Evolutionary conservation across 2,113 vertebrate genomes (phyloP), one percentile per base, ranked within the genome.

Genomic region (Oostethus manadensis): DNA sequence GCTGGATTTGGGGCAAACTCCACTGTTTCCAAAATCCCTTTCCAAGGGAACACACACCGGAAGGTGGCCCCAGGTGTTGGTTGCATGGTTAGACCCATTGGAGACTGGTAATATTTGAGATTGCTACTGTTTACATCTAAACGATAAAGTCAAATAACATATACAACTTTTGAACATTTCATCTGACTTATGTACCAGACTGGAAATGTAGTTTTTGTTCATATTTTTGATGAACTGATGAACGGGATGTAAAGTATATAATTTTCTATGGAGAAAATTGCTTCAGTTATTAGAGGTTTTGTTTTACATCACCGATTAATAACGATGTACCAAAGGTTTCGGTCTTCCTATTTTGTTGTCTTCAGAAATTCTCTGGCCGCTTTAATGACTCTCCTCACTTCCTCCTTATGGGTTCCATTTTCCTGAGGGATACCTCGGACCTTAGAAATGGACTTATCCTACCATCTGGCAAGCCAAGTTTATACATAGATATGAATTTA

Each of bases 401-500:
- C 38, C 38, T 42, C 35, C 35, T 40, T 21, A 20, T 38, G 51
- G 51, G 29, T 33, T 33, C 29, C 29, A 33, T 14, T 20, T 42
- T 40, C 53, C 53, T 21, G 53, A 40, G 53, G 53, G 35, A 40
- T 55, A 20, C 18, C 18, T 21, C 18, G 18, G 35, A 33, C 9
- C n/a, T 40, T 42, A 40, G 17, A 29, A 54, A 33, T 6, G 17
- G 29, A 18, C 51, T 20, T 55, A 40, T 55, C 51, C 35, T 40
- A 15, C 53, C 53, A 55, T 55, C 53, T 55, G 53, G 33, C 35
- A 21, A 42, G 18, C 33, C 18, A 8, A 21, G 29, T 55, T 8
- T 18, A 38, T 55, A 38, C 46, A 47, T 35, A 40, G 53, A 35
- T 42, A 55, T 21, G 53, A 55, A 55, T 55, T 40, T 48, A 63